phyloP scores from a whole-genome alignment of 2,113 vertebrate species.

The Pangasianodon hypophthalmus region DNA sequence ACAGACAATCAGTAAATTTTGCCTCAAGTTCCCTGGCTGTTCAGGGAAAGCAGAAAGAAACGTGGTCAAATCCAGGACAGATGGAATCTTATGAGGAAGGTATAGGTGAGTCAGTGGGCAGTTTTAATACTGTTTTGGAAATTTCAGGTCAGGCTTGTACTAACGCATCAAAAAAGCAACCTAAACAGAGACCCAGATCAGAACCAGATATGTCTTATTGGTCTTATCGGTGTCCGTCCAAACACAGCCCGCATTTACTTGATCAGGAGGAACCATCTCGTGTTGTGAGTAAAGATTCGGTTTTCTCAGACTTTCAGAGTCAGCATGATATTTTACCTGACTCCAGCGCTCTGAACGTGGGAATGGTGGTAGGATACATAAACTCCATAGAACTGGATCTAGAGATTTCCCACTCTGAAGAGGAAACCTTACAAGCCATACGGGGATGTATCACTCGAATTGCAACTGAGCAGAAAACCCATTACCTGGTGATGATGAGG shows the following conservation, averaged over 20 bases:
- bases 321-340: slow-evolving; percentile 78
- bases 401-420: slow-evolving; percentile 78
- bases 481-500: slow-evolving; percentile 90
- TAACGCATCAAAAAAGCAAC: slow-evolving; percentile 27
- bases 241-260: slow-evolving; percentile 54
- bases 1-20: slow-evolving; percentile 70
- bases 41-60: slow-evolving; percentile 71
- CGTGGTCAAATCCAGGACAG: slow-evolving; percentile 44
- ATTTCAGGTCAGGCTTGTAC: slow-evolving; percentile 71
- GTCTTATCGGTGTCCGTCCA: slow-evolving; percentile 64
- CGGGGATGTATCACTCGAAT: slow-evolving; percentile 86
- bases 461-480: slow-evolving; percentile 88
- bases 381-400: slow-evolving; percentile 91
- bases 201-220: slow-evolving; percentile 79
- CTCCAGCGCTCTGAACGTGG: slow-evolving; percentile 84
- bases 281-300: slow-evolving; percentile 68
- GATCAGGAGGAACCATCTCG: slow-evolving; percentile 68
- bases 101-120: slow-evolving; percentile 77
- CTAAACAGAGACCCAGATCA: slow-evolving; percentile 80
- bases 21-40: slow-evolving; percentile 79
- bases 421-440: slow-evolving; percentile 84
- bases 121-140: slow-evolving; percentile 85
- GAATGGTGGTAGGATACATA: slow-evolving; percentile 92
- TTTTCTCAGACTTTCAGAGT: slow-evolving; percentile 73
- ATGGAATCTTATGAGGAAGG: slow-evolving; percentile 9